These are phyloP conservation scores for Phyllotis vaccarum DNA, from an alignment of 2,797 vertebrate species.

Conservation along the genomic window DNA sequence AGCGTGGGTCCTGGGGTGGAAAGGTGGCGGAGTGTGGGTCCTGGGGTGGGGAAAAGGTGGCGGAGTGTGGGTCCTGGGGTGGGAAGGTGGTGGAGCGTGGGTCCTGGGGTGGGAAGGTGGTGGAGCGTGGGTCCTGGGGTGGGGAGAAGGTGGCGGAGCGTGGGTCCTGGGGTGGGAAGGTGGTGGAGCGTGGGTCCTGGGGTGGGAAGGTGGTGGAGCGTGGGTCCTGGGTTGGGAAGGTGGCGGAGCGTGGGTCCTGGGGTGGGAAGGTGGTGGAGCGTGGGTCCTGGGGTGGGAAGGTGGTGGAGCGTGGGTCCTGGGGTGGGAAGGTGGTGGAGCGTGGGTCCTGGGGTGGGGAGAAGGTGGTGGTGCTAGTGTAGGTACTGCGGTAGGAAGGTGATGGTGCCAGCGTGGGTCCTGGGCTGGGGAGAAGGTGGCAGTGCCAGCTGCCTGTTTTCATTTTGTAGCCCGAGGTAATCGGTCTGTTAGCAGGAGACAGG, in stretches of 20 bases:
- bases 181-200: not conserved
- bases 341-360: not conserved
- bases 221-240: not conserved
- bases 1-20: too few relatives aligned
- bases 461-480: not conserved
- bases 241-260: not conserved
- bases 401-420: not conserved
- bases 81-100: not conserved
- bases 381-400: too few relatives aligned
- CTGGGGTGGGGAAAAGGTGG: too few relatives aligned
- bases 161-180: too few relatives aligned
- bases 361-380: too few relatives aligned
- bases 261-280: too few relatives aligned
- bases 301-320: not conserved
- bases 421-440: too few relatives aligned
- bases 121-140: not conserved
- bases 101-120: too few relatives aligned
- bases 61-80: too few relatives aligned
- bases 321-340: too few relatives aligned
- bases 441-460: not conserved
- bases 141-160: not conserved
- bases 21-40: not conserved
- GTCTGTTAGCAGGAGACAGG: not conserved
- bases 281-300: not conserved
- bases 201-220: too few relatives aligned